A percentile compares a stretch with the other conserved stretches of the same genome.
These are phyloP conservation scores for Pitta sordida DNA, from an alignment of 2,113 vertebrate genomes.

Conservation along the genomic window DNA sequence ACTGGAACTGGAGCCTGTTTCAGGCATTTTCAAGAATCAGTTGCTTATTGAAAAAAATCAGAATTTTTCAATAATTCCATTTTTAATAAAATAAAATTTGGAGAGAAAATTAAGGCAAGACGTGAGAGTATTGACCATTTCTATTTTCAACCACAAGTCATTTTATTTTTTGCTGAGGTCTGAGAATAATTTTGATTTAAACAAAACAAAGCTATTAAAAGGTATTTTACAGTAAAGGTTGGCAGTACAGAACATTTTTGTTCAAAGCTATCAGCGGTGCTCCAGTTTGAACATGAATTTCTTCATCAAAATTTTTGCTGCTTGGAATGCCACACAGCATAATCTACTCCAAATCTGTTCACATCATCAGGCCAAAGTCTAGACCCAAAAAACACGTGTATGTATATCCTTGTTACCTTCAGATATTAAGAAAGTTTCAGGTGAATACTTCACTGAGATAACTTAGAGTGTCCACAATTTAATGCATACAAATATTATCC, in stretches of 20 bases:
- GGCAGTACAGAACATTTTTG: not conserved
- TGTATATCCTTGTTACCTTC: rapidly evolving
- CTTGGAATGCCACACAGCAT: not conserved
- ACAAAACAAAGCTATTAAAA: not conserved
- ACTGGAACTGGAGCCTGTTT: not conserved
- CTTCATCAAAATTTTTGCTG: not conserved
- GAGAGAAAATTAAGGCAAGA: not conserved
- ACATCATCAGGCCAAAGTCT: not conserved
- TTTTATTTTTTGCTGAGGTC: not conserved
- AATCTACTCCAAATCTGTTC: not conserved
- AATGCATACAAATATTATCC: not conserved
- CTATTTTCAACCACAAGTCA: not conserved
- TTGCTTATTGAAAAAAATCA: not conserved
- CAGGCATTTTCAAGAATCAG: not conserved
- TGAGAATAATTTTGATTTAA: not conserved
- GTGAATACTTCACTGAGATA: not conserved
- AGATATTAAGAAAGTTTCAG: not conserved
- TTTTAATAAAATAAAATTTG: not conserved
- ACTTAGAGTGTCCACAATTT: not conserved
- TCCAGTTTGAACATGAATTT: not conserved
- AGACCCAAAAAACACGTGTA: not conserved
- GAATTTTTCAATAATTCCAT: not conserved
- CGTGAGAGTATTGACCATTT: not conserved
- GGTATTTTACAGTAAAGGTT: not conserved
- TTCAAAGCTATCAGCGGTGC: not conserved